phyloP scores from a whole-genome alignment of 2,113 vertebrate genomes.

The Tringa solitaria region DNA sequence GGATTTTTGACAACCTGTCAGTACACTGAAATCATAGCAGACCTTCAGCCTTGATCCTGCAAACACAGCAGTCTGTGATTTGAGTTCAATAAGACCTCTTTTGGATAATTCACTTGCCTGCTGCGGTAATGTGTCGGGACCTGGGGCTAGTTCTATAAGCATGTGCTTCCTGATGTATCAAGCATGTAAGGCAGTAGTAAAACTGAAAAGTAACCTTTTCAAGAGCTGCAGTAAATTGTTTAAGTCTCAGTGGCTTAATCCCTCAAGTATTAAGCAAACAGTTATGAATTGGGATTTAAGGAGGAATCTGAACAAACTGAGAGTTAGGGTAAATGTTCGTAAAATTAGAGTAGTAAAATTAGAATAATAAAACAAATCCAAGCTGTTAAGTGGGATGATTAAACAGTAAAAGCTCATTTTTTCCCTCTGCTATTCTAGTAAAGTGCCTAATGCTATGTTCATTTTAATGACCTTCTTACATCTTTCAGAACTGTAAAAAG shows the following conservation, averaged over 20 bases:
- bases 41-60: neutral
- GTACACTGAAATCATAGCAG: neutral
- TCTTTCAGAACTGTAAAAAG: neutral
- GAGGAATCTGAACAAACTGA: neutral
- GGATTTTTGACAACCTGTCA: neutral
- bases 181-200: neutral
- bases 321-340: neutral
- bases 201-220: neutral
- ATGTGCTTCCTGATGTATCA: neutral
- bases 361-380: constrained; percentile 44
- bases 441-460: neutral
- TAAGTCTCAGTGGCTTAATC: constrained; percentile 23
- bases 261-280: constrained; percentile 44
- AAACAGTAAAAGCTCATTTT: constrained; percentile 34
- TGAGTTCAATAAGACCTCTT: neutral
- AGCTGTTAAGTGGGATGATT: constrained; percentile 16
- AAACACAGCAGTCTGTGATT: neutral
- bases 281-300: neutral
- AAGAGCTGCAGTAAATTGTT: neutral
- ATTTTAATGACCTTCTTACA: constrained; percentile 13
- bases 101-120: neutral
- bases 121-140: neutral
- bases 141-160: neutral
- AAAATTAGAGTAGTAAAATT: constrained; percentile 19
- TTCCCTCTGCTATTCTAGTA: neutral